These are phyloP conservation scores for Pheosia gnoma DNA, from an alignment of 2,888 invertebrate species.

Conservation along the genomic window DNA sequence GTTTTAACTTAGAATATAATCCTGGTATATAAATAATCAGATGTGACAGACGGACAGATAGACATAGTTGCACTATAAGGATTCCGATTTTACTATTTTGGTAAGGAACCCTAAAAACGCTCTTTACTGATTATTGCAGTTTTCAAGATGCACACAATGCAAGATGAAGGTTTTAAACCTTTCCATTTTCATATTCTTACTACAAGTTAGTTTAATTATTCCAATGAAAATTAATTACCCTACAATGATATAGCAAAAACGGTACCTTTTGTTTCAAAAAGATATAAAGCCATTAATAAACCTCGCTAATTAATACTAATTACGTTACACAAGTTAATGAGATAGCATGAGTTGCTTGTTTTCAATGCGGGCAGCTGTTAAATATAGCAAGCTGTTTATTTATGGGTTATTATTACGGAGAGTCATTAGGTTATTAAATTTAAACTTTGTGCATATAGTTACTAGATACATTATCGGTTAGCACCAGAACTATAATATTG, in stretches of 20 bases:
- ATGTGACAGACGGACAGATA: no score
- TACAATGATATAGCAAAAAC: conserved; percentile 49
- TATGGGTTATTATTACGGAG: no score
- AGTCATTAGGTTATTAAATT: background rate
- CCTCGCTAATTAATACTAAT: conserved; percentile 72
- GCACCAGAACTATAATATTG: background rate
- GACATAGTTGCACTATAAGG: no score
- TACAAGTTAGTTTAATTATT: conserved; percentile 26
- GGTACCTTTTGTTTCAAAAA: conserved; percentile 52
- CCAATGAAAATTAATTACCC: conserved; percentile 53
- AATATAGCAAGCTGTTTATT: background rate
- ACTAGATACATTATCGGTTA: background rate
- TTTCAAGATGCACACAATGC: no score
- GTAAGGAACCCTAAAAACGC: no score
- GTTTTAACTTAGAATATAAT: no score
- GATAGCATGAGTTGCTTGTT: conserved; percentile 61
- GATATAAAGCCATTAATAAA: conserved; percentile 54
- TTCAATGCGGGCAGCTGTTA: conserved; percentile 17
- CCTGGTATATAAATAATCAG: no score
- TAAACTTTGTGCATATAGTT: background rate
- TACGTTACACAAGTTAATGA: conserved; percentile 62
- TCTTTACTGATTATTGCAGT: no score
- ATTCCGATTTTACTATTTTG: no score
- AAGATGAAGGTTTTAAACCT: no score
- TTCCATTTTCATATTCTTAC: no score